A percentile compares a stretch with the other conserved stretches of the same genome.
Evolutionary conservation across 2,797 vertebrate species (phyloP).

Genomic region (Hoplostethus atlanticus): DNA sequence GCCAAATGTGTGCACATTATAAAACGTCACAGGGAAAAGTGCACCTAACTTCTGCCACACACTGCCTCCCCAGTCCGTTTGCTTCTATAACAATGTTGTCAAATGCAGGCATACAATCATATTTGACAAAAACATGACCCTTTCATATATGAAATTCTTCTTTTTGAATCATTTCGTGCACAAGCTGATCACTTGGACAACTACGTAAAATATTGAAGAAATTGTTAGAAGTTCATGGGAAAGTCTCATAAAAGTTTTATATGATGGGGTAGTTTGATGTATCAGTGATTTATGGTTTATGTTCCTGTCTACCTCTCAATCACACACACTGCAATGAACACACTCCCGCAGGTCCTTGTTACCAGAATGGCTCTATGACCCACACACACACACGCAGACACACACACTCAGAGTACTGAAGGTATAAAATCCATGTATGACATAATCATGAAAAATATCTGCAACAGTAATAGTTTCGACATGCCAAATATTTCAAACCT

Average conservation of each 20-base stretch:
- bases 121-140: no score
- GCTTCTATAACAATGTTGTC: no score
- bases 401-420: neutral
- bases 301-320: conserved; percentile 60
- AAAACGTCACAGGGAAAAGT: no score
- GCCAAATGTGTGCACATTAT: no score
- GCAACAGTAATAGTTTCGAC: conserved; percentile 32
- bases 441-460: conserved; percentile 52
- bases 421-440: conserved; percentile 31
- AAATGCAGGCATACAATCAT: no score
- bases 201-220: conserved; percentile 24
- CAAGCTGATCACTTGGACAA: neutral
- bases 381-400: conserved; percentile 31
- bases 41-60: no score
- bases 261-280: conserved; percentile 36
- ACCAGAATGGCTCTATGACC: conserved; percentile 63
- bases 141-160: neutral
- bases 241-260: conserved; percentile 57
- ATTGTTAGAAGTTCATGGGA: conserved; percentile 43
- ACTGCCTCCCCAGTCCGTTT: no score
- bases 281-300: conserved; percentile 47
- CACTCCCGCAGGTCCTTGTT: conserved; percentile 60
- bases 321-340: conserved; percentile 53
- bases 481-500: conserved; percentile 38
- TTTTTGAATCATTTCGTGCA: conserved; percentile 2